phyloP scores from a whole-genome alignment of 2,888 invertebrate species.

The Trachelus stipa region DNA sequence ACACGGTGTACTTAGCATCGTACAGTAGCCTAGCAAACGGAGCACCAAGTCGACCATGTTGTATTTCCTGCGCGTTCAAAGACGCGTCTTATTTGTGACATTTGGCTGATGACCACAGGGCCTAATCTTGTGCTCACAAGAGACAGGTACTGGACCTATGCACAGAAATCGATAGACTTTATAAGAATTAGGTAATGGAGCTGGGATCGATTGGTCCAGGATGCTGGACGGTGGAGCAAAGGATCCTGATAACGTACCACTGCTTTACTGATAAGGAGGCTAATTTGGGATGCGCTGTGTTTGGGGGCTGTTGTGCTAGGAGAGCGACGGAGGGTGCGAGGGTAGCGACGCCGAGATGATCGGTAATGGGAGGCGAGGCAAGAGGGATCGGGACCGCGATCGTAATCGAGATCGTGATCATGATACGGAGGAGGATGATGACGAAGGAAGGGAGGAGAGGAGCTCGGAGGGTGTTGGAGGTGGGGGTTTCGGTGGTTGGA shows the following conservation, averaged over 20 bases:
- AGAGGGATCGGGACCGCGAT: slow-evolving; percentile 54
- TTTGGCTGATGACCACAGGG: no score
- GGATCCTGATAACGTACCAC: background rate
- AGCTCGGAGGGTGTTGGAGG: slow-evolving; percentile 65
- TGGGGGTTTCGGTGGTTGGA: slow-evolving; percentile 81
- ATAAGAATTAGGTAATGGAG: no score
- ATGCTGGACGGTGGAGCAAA: background rate
- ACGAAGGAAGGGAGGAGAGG: slow-evolving; percentile 64
- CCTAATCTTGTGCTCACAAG: no score
- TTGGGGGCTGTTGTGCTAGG: slow-evolving; percentile 45
- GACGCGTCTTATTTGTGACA: no score
- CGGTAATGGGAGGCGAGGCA: slow-evolving; percentile 61
- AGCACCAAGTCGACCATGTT: no score
- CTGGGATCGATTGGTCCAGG: no score
- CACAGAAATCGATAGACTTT: no score
- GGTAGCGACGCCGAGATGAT: slow-evolving; percentile 67
- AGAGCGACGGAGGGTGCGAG: slow-evolving; percentile 64
- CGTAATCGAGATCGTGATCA: slow-evolving; percentile 55
- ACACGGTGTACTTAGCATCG: no score
- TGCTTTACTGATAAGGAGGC: slow-evolving; percentile 4
- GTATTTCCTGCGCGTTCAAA: no score
- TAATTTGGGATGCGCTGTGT: slow-evolving; percentile 16
- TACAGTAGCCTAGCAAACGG: no score
- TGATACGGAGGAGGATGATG: slow-evolving; percentile 61
- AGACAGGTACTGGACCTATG: no score